These are phyloP conservation scores for Caenorhabditis auriculariae DNA, from an alignment of 2,888 invertebrate species.

Conservation along the genomic window DNA sequence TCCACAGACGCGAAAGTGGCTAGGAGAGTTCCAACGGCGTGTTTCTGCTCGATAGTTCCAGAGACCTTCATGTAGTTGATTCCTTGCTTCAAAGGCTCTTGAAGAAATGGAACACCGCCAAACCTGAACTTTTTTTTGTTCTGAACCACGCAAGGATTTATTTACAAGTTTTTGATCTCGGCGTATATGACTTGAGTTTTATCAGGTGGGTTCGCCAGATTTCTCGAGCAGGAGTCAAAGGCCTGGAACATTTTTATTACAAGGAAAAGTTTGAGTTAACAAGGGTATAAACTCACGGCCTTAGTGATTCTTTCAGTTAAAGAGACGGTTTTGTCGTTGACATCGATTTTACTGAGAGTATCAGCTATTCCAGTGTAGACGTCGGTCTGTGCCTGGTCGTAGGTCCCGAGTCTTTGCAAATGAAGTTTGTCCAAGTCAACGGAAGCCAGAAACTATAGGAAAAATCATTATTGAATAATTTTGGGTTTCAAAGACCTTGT, in stretches of 20 bases:
- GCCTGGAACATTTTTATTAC: constrained; percentile 13
- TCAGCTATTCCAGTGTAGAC: constrained; percentile 42
- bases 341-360: constrained; percentile 28
- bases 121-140: constrained; percentile 12
- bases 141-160: neutral
- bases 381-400: constrained; percentile 46
- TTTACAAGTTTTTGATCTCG: constrained; percentile 16
- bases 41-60: constrained; percentile 32
- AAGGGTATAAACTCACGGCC: constrained; percentile 17
- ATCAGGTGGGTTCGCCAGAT: constrained; percentile 8
- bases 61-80: constrained; percentile 25
- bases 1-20: constrained; percentile 47
- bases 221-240: constrained; percentile 26
- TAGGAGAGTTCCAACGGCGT: constrained; percentile 43
- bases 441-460: too few species aligned
- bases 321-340: constrained; percentile 13
- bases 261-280: neutral
- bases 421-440: constrained; percentile 18
- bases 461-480: too few species aligned
- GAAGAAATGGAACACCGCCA: constrained; percentile 38
- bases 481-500: constrained; percentile 19
- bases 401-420: constrained; percentile 43
- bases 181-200: constrained; percentile 8
- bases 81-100: constrained; percentile 10
- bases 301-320: constrained; percentile 48